Base-by-base conservation (phyloP, 2,797 vertebrate species). In the Botia almorhae region DNA sequence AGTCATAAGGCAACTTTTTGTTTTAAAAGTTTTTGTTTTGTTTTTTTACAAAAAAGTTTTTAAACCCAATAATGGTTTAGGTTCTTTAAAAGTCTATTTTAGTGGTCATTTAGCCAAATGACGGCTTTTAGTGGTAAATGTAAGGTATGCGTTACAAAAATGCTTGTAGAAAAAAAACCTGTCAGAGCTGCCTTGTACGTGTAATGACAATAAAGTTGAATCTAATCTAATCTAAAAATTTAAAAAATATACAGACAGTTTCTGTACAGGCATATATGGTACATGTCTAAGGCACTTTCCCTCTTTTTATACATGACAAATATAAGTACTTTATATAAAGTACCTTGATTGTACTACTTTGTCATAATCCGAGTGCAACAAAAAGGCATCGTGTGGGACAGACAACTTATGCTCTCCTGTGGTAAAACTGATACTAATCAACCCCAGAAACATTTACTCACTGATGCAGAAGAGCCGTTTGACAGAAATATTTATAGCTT, bases 311-410 rank as follows among this genome's bases (percentile, higher is more conserved):
- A 48, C 53, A 65, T 36, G 64, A 84, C 68, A 79, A 61, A 76
- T n/a, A 53, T 69, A 64, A 74, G 69, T 11, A 43, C 39, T 43
- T 43, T 1, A 43, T 21, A 80, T 58, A 73, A 81, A 77, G 81
- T 85, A 86, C 85, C 75, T 79, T 81, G 80, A 83, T 11, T 61
- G 14, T 43, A 72, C 65, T 67, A 70, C 14, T 67, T 65, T 23
- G 48, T 64, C 48, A 78, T 51, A 48, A 77, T 56, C 36, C 0
- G 17, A 74, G 84, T 73, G 75, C 76, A 82, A 51, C 16, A 14
- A 46, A 77, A 51, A 63, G 33, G 55, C 39, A n/a, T n/a, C n/a
- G 46, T 67, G 11, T 19, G 19, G 13, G 60, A 61, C 61, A 61
- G 19, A 64, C 26, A 55, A 69, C 74, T 48, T 29, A 74, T 1